Evolutionary conservation across 1,140 invertebrate genomes (phyloP).

Genomic region (Drosophila kanapiae): DNA sequence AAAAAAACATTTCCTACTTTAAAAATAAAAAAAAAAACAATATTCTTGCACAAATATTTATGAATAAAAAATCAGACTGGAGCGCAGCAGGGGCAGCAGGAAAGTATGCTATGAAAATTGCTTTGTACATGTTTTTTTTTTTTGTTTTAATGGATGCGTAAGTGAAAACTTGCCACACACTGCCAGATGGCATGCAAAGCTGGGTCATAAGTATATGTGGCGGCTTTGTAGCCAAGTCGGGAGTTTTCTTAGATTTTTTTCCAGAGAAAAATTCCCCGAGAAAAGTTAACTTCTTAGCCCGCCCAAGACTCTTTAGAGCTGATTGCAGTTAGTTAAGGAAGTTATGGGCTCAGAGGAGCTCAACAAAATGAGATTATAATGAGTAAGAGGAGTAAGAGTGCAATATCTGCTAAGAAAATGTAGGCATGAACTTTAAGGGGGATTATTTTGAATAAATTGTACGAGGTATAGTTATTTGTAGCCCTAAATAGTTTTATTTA

Average conservation of each 20-base stretch:
- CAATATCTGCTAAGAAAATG: background rate
- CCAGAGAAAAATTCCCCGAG: background rate
- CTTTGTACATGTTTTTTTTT: constrained; percentile 45
- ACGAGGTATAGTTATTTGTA: background rate
- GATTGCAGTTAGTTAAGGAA: constrained; percentile 27
- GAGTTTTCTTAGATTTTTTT: constrained; percentile 37
- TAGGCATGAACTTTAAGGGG: background rate
- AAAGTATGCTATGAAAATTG: constrained; percentile 67
- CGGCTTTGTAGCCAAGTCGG: constrained; percentile 49
- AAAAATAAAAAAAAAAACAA: constrained; percentile 24
- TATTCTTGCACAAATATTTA: constrained; percentile 50
- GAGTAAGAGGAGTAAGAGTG: background rate
- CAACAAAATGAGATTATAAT: constrained; percentile 15
- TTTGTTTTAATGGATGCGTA: constrained; percentile 58
- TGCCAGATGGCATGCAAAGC: constrained; percentile 52
- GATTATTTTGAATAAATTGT: background rate
- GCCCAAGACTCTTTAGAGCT: constrained; percentile 9
- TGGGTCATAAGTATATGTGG: constrained; percentile 26
- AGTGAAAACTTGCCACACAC: constrained; percentile 67
- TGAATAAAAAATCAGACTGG: constrained; percentile 43
- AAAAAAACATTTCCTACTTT: constrained; percentile 59
- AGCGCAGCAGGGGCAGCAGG: constrained; percentile 11
- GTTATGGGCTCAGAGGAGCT: constrained; percentile 5
- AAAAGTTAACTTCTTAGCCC: constrained; percentile 19
- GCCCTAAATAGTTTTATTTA: background rate